phyloP scores from a whole-genome alignment of 2,888 invertebrate genomes.

The Cheilosia variabilis region DNA sequence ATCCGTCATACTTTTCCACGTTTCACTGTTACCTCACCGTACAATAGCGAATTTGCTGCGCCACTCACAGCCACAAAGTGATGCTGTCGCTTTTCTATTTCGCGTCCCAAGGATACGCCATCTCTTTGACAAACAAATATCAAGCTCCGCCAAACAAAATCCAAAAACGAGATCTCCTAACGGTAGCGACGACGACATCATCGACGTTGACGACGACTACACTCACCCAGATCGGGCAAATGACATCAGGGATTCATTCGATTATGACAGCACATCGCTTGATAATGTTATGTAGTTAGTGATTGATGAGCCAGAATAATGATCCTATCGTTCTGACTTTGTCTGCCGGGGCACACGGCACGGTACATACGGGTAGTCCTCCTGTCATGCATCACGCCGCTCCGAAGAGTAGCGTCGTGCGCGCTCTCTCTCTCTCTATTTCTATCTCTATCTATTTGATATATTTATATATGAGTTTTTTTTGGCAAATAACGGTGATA shows the following conservation, averaged over 20 bases:
- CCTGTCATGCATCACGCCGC: conserved; percentile 56
- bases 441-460: conserved; percentile 43
- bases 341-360: conserved; percentile 22
- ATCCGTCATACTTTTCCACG: conserved; percentile 47
- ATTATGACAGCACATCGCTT: conserved; percentile 75
- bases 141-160: conserved; percentile 33
- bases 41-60: conserved; percentile 33
- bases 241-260: conserved; percentile 74
- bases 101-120: conserved; percentile 11
- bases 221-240: conserved; percentile 47
- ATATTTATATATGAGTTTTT: conserved; percentile 34
- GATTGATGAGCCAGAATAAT: conserved; percentile 77
- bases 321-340: conserved; percentile 72
- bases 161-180: conserved; percentile 12
- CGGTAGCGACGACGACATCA: neutral
- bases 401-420: neutral
- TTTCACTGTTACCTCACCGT: conserved; percentile 12
- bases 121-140: conserved; percentile 55
- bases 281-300: conserved; percentile 76
- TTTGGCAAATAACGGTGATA: conserved; percentile 57
- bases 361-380: conserved; percentile 35
- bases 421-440: conserved; percentile 32
- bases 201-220: conserved; percentile 4
- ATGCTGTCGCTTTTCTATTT: neutral
- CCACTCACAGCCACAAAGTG: conserved; percentile 23